Evolutionary conservation across 2,888 invertebrate species (phyloP), one percentile per base, ranked within the genome.

Genomic region (Lingula anatina): DNA sequence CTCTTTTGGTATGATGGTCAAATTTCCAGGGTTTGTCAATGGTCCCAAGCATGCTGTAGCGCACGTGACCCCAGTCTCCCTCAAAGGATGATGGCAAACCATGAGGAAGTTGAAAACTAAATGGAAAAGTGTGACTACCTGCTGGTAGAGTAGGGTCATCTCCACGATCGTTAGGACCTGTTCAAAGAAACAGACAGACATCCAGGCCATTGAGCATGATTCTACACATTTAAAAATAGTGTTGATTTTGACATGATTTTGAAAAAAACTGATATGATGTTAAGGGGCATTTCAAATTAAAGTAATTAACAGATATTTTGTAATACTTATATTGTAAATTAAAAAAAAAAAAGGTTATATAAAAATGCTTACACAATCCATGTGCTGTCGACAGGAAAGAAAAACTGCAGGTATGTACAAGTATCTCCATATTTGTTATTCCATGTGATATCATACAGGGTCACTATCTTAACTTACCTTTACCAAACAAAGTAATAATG

Each of bases 1-100:
- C 85, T 76, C 83, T 83, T 79, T 89, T 89, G 43, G 85, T 84
- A 60, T 88, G 88, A 66, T 89, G 87, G 77, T 92, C 89, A 70
- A 87, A 87, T 65, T 88, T 87, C 84, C 88, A 89, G 5, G 90
- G 86, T 21, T 88, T 82, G 67, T 90, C 89, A 20, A 91, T 79
- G 0, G 83, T 84, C 1, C 87, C 87, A 76, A 86, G 89, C n/a
- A 89, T 82, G 4, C 85, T 84, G 68, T 92, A 93, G 18, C 88
- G 82, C 31, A 93, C 91, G 89, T 72, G 78, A 81, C 66, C 85
- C 36, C 51, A 41, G 1, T 23, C 40, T 9, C 68, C 66, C 47
- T 74, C 73, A 59, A 61, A 72, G 1, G 71, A 69, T 0, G 69
- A 65, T 9, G 73, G 73, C 5, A 69, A 53, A 46, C 54, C 60